These are phyloP conservation scores for Acleris literana DNA, from an alignment of 2,888 invertebrate genomes.

Conservation along the genomic window DNA sequence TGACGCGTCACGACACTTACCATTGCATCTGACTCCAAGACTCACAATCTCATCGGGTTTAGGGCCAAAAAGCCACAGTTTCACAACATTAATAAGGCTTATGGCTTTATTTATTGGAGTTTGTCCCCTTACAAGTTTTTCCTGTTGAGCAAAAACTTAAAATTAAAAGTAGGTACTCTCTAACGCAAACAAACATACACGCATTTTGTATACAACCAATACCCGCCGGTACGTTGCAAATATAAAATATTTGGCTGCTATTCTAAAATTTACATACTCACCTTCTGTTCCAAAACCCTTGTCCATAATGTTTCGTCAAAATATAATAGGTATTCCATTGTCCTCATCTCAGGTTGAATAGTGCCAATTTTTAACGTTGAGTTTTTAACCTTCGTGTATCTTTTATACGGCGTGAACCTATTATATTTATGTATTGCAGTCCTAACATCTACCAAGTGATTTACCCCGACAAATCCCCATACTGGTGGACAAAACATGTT, in stretches of 20 bases:
- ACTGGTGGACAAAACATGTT: constrained; percentile 85
- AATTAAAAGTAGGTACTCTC: no score
- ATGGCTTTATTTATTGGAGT: constrained; percentile 56
- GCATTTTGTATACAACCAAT: no score
- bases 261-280: constrained; percentile 42
- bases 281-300: constrained; percentile 64
- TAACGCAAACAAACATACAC: no score
- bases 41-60: constrained; percentile 72
- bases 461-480: constrained; percentile 85
- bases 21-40: constrained; percentile 82
- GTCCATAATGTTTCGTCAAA: constrained; percentile 68
- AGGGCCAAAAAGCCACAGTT: constrained; percentile 75
- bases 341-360: constrained; percentile 78
- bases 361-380: constrained; percentile 79
- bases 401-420: constrained; percentile 75
- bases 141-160: constrained; percentile 44
- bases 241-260: no score
- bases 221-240: no score
- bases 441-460: constrained; percentile 80
- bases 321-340: constrained; percentile 77
- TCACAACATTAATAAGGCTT: constrained; percentile 74
- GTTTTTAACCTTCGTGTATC: constrained; percentile 74
- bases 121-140: constrained; percentile 41
- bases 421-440: constrained; percentile 81
- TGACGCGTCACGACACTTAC: no score